These are phyloP conservation scores for Ruditapes philippinarum DNA, from an alignment of 1,140 invertebrate genomes.

Conservation along the genomic window DNA sequence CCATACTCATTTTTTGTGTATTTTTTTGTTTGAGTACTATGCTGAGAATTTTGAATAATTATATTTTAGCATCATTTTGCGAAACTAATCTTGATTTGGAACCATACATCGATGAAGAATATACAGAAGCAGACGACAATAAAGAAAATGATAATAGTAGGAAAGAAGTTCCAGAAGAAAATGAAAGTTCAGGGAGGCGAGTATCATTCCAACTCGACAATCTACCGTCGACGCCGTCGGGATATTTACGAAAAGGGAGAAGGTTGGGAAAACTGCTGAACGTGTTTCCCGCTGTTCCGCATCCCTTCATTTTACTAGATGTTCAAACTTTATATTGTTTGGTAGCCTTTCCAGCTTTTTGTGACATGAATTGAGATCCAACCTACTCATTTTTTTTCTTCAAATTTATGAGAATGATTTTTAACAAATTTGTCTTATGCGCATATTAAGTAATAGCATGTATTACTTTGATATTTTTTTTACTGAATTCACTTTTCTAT, in stretches of 20 bases:
- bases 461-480: too few species aligned
- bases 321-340: conserved; percentile 6
- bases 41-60: too few species aligned
- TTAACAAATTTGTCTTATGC: too few species aligned
- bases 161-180: background rate
- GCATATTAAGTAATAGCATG: too few species aligned
- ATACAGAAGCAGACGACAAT: conserved; percentile 36
- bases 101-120: background rate
- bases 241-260: conserved; percentile 75
- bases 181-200: conserved; percentile 76
- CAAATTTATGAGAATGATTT: too few species aligned
- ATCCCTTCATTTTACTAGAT: background rate
- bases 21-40: too few species aligned
- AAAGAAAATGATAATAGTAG: background rate
- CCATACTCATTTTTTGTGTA: too few species aligned
- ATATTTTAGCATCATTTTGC: conserved; percentile 37
- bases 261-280: conserved; percentile 77
- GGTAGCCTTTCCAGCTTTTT: background rate
- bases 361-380: too few species aligned
- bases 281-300: background rate
- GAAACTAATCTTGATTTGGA: conserved; percentile 41
- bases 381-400: too few species aligned
- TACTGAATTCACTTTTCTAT: too few species aligned
- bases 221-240: conserved; percentile 61
- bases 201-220: conserved; percentile 83